These are phyloP conservation scores for Aphidius colemani DNA, from an alignment of 2,888 invertebrate species.

Conservation along the genomic window DNA sequence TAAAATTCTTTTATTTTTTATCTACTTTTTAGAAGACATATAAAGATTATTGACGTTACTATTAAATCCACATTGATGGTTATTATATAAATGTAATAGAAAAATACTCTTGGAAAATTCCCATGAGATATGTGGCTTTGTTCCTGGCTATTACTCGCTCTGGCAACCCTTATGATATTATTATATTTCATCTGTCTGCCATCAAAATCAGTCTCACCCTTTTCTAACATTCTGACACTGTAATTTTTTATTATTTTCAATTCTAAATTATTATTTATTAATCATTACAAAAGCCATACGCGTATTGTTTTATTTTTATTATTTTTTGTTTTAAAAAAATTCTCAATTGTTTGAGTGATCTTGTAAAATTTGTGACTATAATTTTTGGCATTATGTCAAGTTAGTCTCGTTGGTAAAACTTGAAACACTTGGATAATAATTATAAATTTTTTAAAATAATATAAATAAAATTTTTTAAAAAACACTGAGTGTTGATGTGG, in stretches of 20 bases:
- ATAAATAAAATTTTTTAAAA: constrained; percentile 13
- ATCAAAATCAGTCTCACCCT: constrained; percentile 29
- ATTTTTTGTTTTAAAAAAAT: no score
- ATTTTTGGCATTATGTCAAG: constrained; percentile 57
- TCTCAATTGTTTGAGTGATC: no score
- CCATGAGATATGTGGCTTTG: constrained; percentile 48
- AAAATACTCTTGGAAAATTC: constrained; percentile 22
- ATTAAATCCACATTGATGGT: constrained; percentile 52
- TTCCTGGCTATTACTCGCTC: constrained; percentile 60
- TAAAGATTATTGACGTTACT: constrained; percentile 50
- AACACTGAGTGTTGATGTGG: constrained; percentile 46
- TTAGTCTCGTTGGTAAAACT: constrained; percentile 58
- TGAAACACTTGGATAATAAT: constrained; percentile 34
- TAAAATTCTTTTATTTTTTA: no score
- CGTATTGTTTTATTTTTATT: no score
- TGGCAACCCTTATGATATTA: constrained; percentile 59
- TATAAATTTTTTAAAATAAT: constrained; percentile 43
- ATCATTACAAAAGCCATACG: no score
- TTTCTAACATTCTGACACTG: constrained; percentile 36
- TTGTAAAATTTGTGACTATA: background rate
- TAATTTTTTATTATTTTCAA: background rate
- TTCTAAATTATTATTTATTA: no score
- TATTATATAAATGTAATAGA: constrained; percentile 24
- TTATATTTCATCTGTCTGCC: constrained; percentile 57
- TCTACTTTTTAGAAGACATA: background rate